These are phyloP conservation scores for Trypoxylon attenuatum DNA, from an alignment of 2,888 invertebrate genomes.

Conservation along the genomic window DNA sequence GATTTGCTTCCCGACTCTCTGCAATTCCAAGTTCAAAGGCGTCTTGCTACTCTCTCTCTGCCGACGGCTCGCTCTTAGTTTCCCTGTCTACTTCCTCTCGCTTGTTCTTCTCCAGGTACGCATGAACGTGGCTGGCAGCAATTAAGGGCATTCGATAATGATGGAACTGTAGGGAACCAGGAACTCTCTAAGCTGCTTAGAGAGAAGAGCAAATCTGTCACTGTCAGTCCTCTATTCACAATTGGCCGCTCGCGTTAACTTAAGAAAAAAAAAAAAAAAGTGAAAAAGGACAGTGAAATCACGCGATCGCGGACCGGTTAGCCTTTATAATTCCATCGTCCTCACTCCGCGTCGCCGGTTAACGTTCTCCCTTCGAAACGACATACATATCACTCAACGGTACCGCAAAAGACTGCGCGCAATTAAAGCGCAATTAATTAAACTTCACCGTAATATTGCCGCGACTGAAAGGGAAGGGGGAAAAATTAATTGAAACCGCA, in stretches of 20 bases:
- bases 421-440: neutral
- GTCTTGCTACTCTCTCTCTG: conserved; percentile 6
- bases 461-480: neutral
- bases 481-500: neutral
- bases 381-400: too few species aligned
- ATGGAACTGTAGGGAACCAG: conserved; percentile 42
- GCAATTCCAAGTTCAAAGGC: conserved; percentile 54
- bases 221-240: conserved; percentile 52
- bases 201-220: conserved; percentile 51
- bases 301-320: neutral
- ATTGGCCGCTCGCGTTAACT: conserved; percentile 21
- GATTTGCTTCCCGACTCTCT: conserved; percentile 50
- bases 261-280: conserved; percentile 29
- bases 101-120: neutral
- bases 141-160: conserved; percentile 58
- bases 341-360: neutral
- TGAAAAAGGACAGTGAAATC: conserved; percentile 10
- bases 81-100: neutral
- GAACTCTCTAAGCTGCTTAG: conserved; percentile 37
- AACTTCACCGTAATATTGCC: neutral
- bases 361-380: too few species aligned
- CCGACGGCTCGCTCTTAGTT: neutral
- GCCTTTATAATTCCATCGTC: conserved; percentile 7
- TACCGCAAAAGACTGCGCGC: neutral
- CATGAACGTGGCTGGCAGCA: conserved; percentile 36